Conservation (phyloP, 2,888 invertebrate species). For the Actias luna region DNA sequence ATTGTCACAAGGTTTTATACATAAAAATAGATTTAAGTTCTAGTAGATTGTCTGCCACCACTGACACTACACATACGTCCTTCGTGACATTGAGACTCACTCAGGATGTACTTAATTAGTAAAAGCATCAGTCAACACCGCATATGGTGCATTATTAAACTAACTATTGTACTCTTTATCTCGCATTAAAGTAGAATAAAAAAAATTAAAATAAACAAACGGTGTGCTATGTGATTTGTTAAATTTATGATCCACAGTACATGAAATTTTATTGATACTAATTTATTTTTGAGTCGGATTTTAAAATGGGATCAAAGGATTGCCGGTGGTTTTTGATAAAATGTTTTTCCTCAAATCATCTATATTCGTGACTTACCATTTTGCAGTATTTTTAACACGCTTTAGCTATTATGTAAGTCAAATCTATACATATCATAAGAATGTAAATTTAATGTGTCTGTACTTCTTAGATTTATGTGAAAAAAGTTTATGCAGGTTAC, state of each 20-base stretch:
- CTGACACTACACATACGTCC: not conserved
- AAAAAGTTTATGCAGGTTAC: too few relatives aligned
- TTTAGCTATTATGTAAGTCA: not conserved
- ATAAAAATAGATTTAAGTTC: too few relatives aligned
- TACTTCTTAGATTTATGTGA: too few relatives aligned
- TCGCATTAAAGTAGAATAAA: not conserved
- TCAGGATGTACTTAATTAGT: not conserved
- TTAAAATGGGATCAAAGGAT: conserved; percentile 12
- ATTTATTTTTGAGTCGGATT: conserved; percentile 1
- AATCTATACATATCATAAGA: not conserved
- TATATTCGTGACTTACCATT: not conserved
- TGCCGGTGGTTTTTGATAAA: not conserved
- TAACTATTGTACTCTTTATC: not conserved
- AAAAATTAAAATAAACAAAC: not conserved
- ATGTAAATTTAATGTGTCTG: too few relatives aligned
- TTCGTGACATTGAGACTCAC: not conserved
- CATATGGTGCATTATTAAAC: not conserved
- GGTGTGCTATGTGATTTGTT: not conserved
- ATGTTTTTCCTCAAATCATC: not conserved
- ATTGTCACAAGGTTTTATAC: too few relatives aligned
- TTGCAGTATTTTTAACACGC: not conserved
- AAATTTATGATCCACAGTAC: not conserved
- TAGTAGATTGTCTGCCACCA: not conserved
- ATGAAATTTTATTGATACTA: conserved; percentile 14
- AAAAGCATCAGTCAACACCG: not conserved